A percentile compares a stretch with the other conserved stretches of the same genome.
Evolutionary conservation across 2,113 vertebrate genomes (phyloP).

Genomic region (Sebastes schlegelii): DNA sequence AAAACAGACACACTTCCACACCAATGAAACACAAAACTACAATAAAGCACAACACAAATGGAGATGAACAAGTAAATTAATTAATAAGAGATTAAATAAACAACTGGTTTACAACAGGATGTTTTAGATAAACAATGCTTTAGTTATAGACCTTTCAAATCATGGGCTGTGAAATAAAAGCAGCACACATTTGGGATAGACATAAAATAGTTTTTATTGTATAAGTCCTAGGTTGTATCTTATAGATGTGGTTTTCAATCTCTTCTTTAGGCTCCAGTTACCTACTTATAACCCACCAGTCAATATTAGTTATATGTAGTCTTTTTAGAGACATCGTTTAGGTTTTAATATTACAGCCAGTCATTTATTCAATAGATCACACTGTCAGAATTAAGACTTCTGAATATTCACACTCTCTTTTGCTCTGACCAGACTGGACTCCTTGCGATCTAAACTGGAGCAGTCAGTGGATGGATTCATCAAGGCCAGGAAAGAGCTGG

Average conservation of each 20-base stretch:
- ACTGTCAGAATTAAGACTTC: neutral
- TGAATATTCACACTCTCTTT: constrained; percentile 12
- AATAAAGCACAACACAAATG: neutral
- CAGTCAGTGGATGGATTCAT: constrained; percentile 79
- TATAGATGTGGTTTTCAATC: neutral
- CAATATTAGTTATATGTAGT: neutral
- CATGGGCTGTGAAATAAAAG: neutral
- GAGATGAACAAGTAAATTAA: neutral
- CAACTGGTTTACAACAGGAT: neutral
- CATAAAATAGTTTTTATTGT: neutral
- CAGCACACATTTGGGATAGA: neutral
- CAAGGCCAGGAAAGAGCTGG: constrained; percentile 83
- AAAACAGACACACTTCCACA: neutral
- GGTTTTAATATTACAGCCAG: constrained; percentile 13
- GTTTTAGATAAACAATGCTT: neutral
- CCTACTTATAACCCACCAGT: neutral
- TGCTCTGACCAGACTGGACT: constrained; percentile 79
- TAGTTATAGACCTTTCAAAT: neutral
- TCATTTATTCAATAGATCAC: neutral
- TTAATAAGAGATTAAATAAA: neutral
- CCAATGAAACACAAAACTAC: neutral
- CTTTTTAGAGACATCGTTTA: constrained; percentile 30
- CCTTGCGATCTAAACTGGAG: constrained; percentile 81
- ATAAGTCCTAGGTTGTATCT: neutral
- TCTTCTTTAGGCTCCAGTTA: neutral